phyloP scores from a whole-genome alignment of 2,797 vertebrate species.

The Acrossocheilus wenchowensis region DNA sequence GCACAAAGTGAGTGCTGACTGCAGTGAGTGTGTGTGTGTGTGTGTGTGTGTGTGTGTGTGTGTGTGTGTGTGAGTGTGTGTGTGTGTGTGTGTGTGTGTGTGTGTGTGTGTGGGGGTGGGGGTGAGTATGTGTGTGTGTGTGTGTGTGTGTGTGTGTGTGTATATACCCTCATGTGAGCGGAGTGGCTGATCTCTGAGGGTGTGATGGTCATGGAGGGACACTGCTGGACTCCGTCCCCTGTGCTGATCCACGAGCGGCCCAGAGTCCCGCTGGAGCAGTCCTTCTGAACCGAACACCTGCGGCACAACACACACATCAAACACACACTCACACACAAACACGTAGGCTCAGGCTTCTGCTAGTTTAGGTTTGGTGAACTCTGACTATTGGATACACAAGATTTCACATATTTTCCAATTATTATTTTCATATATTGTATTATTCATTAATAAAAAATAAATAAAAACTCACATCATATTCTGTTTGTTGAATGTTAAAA shows the following conservation, averaged over 20 bases:
- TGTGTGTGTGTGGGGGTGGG: neutral
- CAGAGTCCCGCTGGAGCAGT: constrained; percentile 81
- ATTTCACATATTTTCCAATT: neutral
- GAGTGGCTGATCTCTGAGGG: constrained; percentile 86
- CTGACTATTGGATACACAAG: neutral
- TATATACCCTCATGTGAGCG: constrained; percentile 81
- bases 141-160: constrained; percentile 5
- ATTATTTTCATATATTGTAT: too few species aligned
- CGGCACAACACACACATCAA: neutral
- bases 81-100: neutral
- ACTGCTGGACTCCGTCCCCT: constrained; percentile 83
- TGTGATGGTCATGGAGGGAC: constrained; percentile 89
- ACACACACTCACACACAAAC: neutral
- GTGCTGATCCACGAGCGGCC: constrained; percentile 87
- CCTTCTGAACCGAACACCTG: constrained; percentile 90
- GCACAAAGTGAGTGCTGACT: neutral
- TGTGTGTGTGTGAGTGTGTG: neutral
- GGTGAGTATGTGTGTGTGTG: too few species aligned
- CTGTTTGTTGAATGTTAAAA: neutral
- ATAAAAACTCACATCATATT: too few species aligned
- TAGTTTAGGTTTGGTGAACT: neutral
- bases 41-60: neutral
- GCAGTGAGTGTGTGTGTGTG: too few species aligned
- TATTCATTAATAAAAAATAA: too few species aligned
- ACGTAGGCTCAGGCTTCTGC: neutral